These are phyloP conservation scores for Phalera bucephala DNA, from an alignment of 2,888 invertebrate genomes.

Conservation along the genomic window DNA sequence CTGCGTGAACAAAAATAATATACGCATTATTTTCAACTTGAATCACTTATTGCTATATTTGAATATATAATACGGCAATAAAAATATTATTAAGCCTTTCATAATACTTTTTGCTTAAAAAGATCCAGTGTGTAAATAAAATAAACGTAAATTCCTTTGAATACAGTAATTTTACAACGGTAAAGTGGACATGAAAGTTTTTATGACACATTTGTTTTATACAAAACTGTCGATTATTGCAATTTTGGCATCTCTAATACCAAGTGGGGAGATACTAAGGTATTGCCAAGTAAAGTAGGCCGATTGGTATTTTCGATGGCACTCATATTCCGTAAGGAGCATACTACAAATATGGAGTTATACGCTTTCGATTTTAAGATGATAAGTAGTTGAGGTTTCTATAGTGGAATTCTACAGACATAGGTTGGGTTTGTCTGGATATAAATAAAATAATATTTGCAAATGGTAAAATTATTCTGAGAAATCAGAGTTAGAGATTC, in stretches of 20 bases:
- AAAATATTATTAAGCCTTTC: too few relatives aligned
- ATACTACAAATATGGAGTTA: slow-evolving; percentile 14
- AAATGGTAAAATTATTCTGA: too few relatives aligned
- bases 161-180: background rate
- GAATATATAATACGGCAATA: too few relatives aligned
- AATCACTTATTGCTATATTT: too few relatives aligned
- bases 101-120: background rate
- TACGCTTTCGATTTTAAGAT: slow-evolving; percentile 25
- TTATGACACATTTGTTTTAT: slow-evolving; percentile 8
- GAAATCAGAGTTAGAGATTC: too few relatives aligned
- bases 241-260: slow-evolving; percentile 9
- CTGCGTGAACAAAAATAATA: too few relatives aligned
- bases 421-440: too few relatives aligned
- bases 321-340: slow-evolving; percentile 6
- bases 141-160: background rate
- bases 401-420: too few relatives aligned
- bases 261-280: slow-evolving; percentile 20
- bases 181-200: slow-evolving; percentile 10
- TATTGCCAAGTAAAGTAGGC: slow-evolving; percentile 20
- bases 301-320: slow-evolving; percentile 27
- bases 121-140: background rate
- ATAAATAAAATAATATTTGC: too few relatives aligned
- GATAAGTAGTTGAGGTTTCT: background rate
- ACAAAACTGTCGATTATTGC: slow-evolving; percentile 9
- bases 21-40: too few relatives aligned